These are phyloP conservation scores for Coracias cyanogaster DNA, from an alignment of 2,797 vertebrate species.

Conservation along the genomic window DNA sequence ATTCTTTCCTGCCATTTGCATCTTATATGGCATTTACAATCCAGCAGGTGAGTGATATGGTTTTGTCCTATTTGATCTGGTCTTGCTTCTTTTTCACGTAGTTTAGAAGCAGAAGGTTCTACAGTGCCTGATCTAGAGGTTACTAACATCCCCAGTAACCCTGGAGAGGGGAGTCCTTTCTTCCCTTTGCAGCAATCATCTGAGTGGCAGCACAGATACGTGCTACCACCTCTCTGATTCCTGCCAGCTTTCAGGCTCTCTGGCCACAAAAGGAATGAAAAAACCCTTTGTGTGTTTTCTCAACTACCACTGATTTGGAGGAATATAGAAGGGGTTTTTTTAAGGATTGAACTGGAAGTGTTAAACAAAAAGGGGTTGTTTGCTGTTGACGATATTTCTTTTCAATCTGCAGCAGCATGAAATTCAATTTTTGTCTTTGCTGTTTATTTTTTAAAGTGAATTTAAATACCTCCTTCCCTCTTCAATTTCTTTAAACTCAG, in stretches of 20 bases:
- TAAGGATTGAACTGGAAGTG: slow-evolving; percentile 1
- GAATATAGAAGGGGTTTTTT: slow-evolving; percentile 25
- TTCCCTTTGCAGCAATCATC: rapidly evolving
- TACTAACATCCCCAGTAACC: rapidly evolving
- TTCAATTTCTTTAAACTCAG: slow-evolving; percentile 58
- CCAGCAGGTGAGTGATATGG: not conserved
- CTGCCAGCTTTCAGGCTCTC: not conserved
- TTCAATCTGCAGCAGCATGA: slow-evolving; percentile 51
- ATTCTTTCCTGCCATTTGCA: not conserved
- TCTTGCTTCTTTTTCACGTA: not conserved
- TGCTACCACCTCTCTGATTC: not conserved
- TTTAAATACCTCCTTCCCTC: slow-evolving; percentile 58
- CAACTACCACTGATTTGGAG: not conserved
- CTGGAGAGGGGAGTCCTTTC: rapidly evolving
- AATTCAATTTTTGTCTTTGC: slow-evolving; percentile 43
- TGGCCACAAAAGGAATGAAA: slow-evolving; percentile 28
- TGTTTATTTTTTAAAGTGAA: slow-evolving; percentile 63
- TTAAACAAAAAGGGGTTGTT: slow-evolving; percentile 49
- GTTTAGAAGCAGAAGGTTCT: not conserved
- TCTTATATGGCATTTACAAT: not conserved
- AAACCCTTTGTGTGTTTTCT: not conserved
- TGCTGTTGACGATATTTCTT: slow-evolving; percentile 33
- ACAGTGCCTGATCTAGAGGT: not conserved
- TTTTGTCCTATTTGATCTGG: not conserved
- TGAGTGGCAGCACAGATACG: not conserved